phyloP scores from a whole-genome alignment of 2,113 vertebrate genomes.

The Eidolon helvum region DNA sequence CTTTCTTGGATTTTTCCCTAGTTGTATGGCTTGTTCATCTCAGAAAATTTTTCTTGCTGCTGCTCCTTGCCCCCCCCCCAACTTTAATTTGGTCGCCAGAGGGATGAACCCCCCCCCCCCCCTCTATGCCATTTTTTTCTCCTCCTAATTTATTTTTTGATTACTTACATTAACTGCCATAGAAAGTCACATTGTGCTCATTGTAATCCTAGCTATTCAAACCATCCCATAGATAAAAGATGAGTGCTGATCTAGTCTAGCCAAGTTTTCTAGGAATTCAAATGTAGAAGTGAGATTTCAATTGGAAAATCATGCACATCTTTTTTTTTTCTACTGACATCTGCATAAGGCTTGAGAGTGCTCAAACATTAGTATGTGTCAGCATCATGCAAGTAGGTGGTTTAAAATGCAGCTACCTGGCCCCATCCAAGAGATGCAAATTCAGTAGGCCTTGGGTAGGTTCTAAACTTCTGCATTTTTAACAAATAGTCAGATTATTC shows the following conservation, averaged over 20 bases:
- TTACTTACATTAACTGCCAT: neutral
- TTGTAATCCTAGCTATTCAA: neutral
- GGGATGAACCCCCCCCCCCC: no score
- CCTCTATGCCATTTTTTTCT: no score
- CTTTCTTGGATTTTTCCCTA: no score
- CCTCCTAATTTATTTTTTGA: neutral
- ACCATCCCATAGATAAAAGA: neutral
- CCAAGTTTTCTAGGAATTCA: slow-evolving; percentile 21
- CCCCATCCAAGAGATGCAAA: neutral
- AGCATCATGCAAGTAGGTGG: neutral
- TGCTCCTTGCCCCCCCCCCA: no score
- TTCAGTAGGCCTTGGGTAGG: neutral
- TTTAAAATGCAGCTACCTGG: neutral
- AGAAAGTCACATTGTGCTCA: neutral
- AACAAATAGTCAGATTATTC: neutral
- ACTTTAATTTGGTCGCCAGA: no score
- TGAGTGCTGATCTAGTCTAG: neutral
- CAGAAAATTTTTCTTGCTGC: no score
- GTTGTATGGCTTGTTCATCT: no score
- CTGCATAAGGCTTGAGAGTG: neutral
- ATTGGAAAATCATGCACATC: neutral
- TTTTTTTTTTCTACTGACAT: neutral
- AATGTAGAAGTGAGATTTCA: slow-evolving; percentile 30
- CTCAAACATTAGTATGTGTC: neutral
- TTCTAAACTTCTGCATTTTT: neutral